Conservation (phyloP, 2,888 invertebrate species). For the Myopa testacea region DNA sequence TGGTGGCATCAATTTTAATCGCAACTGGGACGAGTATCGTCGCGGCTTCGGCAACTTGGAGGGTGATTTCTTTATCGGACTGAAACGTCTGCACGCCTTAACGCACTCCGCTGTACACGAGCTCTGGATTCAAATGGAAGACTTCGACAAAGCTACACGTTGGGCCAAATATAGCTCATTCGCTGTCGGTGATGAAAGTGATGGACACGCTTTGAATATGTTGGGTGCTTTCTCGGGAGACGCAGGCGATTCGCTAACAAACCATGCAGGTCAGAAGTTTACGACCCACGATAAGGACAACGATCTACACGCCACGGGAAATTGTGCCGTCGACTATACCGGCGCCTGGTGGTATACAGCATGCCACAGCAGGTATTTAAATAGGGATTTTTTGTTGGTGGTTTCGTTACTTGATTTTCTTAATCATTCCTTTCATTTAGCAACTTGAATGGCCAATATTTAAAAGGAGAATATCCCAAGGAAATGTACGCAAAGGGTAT, state of each 20-base stretch:
- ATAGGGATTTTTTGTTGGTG: not conserved
- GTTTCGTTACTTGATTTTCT: not conserved
- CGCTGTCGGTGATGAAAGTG: constrained; percentile 74
- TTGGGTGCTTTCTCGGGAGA: constrained; percentile 74
- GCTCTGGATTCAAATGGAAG: constrained; percentile 74
- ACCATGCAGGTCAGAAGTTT: constrained; percentile 77
- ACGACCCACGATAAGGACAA: constrained; percentile 76
- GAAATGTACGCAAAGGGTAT: not conserved
- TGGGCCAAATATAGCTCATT: constrained; percentile 75
- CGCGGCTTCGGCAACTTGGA: constrained; percentile 77
- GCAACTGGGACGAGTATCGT: constrained; percentile 75
- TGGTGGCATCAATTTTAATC: constrained; percentile 75
- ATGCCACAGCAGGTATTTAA: constrained; percentile 72
- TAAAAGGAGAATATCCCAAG: not conserved
- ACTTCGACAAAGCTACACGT: constrained; percentile 71
- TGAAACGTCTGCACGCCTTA: constrained; percentile 73
- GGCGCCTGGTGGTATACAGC: constrained; percentile 82
- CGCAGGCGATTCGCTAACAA: constrained; percentile 76
- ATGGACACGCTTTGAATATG: constrained; percentile 74
- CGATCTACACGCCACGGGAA: constrained; percentile 72
- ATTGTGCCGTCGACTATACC: constrained; percentile 74
- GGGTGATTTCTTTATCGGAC: constrained; percentile 77
- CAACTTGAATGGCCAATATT: not conserved
- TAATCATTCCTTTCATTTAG: not conserved
- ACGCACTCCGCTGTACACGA: constrained; percentile 68